Conservation (phyloP, 2,888 invertebrate species). For the Oscheius sp. region DNA sequence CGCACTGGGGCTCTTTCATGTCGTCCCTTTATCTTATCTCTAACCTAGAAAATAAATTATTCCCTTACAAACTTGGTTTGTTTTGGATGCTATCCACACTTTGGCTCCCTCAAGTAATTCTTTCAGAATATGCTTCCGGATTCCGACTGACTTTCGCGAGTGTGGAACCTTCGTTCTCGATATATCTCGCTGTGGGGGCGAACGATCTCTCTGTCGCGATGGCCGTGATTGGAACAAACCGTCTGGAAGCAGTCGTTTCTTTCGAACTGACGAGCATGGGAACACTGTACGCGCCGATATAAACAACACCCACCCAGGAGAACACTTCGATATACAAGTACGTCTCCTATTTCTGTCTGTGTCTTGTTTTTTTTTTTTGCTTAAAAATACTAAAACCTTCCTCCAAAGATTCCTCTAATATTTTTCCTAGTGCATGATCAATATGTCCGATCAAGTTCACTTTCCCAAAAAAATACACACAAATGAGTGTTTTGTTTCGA, state of each 20-base stretch:
- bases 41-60: conserved; percentile 2
- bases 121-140: conserved; percentile 47
- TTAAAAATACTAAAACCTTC: no score
- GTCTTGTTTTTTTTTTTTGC: no score
- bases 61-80: background rate
- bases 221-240: conserved; percentile 54
- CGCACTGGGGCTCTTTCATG: conserved; percentile 20
- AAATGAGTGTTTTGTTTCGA: no score
- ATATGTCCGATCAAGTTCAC: no score
- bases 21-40: conserved; percentile 25
- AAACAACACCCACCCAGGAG: background rate
- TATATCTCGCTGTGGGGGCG: conserved; percentile 46
- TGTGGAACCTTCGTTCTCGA: conserved; percentile 51
- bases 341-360: background rate
- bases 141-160: conserved; percentile 49
- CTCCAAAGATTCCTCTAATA: no score
- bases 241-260: conserved; percentile 42
- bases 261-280: conserved; percentile 36
- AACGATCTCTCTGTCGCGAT: conserved; percentile 41
- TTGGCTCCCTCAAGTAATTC: background rate
- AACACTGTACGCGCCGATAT: conserved; percentile 32
- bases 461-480: no score
- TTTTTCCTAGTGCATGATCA: no score
- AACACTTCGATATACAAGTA: conserved; percentile 40
- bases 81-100: background rate